phyloP scores from a whole-genome alignment of 2,888 invertebrate species.

The Drosophila kanekoi region DNA sequence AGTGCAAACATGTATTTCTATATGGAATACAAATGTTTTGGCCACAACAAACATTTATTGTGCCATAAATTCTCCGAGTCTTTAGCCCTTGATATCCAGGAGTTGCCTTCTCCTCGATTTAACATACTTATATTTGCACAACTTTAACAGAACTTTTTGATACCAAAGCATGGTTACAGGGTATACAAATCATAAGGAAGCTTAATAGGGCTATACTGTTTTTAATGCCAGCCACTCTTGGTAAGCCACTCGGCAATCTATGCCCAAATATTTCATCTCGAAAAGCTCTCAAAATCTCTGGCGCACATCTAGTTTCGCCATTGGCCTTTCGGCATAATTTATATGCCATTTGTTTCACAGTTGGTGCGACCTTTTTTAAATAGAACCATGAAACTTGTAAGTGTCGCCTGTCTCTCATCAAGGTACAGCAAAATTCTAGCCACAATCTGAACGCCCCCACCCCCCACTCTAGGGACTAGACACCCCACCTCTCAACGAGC shows the following conservation, averaged over 20 bases:
- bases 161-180: neutral
- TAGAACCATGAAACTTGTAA: conserved; percentile 66
- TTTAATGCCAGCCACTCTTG: conserved; percentile 5
- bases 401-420: conserved; percentile 53
- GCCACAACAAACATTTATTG: too few species aligned
- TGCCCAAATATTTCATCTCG: conserved; percentile 11
- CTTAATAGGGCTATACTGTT: conserved; percentile 1
- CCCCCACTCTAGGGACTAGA: neutral
- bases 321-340: conserved; percentile 64
- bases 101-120: too few species aligned
- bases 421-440: conserved; percentile 36
- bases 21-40: too few species aligned
- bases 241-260: conserved; percentile 13
- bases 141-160: too few species aligned
- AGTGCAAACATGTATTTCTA: too few species aligned
- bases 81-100: too few species aligned
- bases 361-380: conserved; percentile 50
- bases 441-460: conserved; percentile 21
- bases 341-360: conserved; percentile 42
- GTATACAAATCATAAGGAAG: neutral
- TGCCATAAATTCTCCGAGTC: too few species aligned
- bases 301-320: conserved; percentile 44
- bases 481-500: conserved; percentile 13
- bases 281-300: conserved; percentile 14
- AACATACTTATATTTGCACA: too few species aligned